A percentile compares a stretch with the other conserved stretches of the same genome.
Conservation (phyloP, 2,888 invertebrate genomes). For the Tenodera sinensis region DNA sequence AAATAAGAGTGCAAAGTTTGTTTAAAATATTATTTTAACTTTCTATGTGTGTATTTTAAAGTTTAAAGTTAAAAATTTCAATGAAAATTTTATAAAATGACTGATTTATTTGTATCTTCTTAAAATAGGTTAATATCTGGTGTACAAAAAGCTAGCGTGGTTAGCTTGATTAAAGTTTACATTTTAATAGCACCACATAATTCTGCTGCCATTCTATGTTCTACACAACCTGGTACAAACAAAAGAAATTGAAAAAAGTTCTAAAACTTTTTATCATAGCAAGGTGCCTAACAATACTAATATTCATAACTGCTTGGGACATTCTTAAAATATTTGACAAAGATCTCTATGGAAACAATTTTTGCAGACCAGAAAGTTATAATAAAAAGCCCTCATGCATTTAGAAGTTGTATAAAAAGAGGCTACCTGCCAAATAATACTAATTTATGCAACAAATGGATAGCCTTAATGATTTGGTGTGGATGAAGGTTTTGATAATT, state of each 20-base stretch:
- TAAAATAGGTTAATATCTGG: background rate
- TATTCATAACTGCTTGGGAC: background rate
- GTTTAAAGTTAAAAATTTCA: background rate
- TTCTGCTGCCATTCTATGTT: background rate
- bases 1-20: too few relatives aligned
- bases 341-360: too few relatives aligned
- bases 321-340: background rate
- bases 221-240: background rate
- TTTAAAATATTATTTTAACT: too few relatives aligned
- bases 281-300: background rate
- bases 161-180: background rate
- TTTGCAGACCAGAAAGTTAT: too few relatives aligned
- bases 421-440: too few relatives aligned
- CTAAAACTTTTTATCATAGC: background rate
- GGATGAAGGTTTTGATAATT: too few relatives aligned
- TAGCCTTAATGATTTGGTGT: too few relatives aligned
- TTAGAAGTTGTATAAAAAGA: too few relatives aligned
- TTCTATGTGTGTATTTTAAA: too few relatives aligned
- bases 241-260: background rate
- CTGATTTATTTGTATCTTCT: background rate
- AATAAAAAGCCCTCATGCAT: too few relatives aligned
- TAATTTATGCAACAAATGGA: too few relatives aligned
- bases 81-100: background rate
- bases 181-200: background rate
- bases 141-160: background rate